These are phyloP conservation scores for Philereme vetulata DNA, from an alignment of 2,888 invertebrate genomes.

Conservation along the genomic window DNA sequence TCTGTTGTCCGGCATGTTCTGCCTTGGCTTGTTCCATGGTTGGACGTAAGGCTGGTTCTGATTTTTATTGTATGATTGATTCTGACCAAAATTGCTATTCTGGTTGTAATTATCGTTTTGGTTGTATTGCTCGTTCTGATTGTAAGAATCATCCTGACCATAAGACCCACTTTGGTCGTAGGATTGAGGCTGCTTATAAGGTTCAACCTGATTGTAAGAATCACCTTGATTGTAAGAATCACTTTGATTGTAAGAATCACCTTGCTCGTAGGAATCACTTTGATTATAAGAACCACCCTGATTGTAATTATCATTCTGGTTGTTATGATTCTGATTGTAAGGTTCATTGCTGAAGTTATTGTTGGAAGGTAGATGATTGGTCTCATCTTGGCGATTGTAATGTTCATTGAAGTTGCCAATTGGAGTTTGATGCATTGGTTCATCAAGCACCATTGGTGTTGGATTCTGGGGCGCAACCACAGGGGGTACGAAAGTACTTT, in stretches of 20 bases:
- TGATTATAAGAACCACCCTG: conserved; percentile 24
- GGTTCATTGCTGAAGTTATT: conserved; percentile 16
- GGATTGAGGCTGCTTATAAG: conserved; percentile 15
- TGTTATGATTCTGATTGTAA: conserved; percentile 22
- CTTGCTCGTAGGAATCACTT: conserved; percentile 28
- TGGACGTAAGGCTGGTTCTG: conserved; percentile 31
- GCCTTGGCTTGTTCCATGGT: conserved; percentile 30
- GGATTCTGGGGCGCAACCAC: conserved; percentile 1
- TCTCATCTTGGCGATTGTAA: conserved; percentile 20
- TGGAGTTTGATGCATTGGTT: conserved; percentile 18
- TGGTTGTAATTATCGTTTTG: conserved; percentile 20
- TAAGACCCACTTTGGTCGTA: conserved; percentile 20
- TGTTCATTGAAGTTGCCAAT: conserved; percentile 13
- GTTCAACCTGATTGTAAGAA: conserved; percentile 13
- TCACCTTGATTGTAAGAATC: conserved; percentile 29
- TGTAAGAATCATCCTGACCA: conserved; percentile 15
- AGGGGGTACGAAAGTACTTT: conserved; percentile 3
- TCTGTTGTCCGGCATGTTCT: conserved; percentile 30
- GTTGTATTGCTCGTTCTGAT: conserved; percentile 13
- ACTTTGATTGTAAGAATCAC: conserved; percentile 14
- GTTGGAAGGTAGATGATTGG: conserved; percentile 4
- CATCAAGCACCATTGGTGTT: conserved; percentile 4
- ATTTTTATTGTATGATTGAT: conserved; percentile 22
- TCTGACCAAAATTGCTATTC: conserved; percentile 5
- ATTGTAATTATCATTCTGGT: conserved; percentile 15